Evolutionary conservation across 1,140 invertebrate genomes (phyloP), one percentile per base, ranked within the genome.

Genomic region (Tachypleus tridentatus): DNA sequence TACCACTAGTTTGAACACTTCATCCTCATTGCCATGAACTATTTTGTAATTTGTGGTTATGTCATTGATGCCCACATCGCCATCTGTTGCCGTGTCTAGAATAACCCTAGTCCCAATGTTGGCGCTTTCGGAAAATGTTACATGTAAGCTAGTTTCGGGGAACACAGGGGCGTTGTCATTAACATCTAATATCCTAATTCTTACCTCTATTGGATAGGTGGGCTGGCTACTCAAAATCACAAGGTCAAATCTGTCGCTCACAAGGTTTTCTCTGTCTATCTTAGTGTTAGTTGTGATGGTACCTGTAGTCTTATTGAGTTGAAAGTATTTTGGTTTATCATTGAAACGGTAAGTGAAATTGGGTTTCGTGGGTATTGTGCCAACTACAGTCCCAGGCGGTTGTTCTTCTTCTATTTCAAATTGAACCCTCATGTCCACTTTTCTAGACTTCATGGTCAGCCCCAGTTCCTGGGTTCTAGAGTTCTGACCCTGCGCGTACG

Each of bases 151-250:
- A 0, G 87, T 82, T 74, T 97, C 93, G 11, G 91, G 92, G 79
- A 96, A 93, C 75, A 87, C 85, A 0, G 91, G 91, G 49, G 86
- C 81, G 77, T 95, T 92, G 76, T 95, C 92, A 76, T 95, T 95
- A 29, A 93, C 82, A 75, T 96, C 91, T 1, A 86, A 76, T 3
- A 96, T 87, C 9, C 86, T 77, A 65, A 95, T 89, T 65, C 89
- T 80, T 9, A 96, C 91, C 76, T 94, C 91, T 63, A 95, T 91
- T 0, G 91, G 91, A 76, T 94, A 94, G 0, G 91, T 94, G 3
- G 92, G 91, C 73, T 93, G 90, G 73, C 89, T 93, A 7, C 90
- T 93, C 11, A 94, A 78, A 4, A 94, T 87, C 11, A 95, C 91
- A 61, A 94, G 80, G 72, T 93, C 91, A 75, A 91, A 93, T 49